Base-by-base conservation (phyloP, 2,113 vertebrate genomes). In the Forbesichthys agassizii region DNA sequence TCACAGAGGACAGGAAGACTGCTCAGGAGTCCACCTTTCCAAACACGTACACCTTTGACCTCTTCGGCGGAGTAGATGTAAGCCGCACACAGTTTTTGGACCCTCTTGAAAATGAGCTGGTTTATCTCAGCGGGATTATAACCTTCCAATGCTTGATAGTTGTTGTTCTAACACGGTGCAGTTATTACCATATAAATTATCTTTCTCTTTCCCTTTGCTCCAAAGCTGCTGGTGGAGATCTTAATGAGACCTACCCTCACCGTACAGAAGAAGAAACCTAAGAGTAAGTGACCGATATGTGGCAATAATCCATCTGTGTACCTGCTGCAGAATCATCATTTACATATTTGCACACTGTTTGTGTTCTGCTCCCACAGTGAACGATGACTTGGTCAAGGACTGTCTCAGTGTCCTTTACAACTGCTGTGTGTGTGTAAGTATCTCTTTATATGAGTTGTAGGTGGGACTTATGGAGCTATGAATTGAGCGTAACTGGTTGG, bases 61-160 rank as follows among this genome's bases (percentile, higher is more conserved):
- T 99, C 53, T 99, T 99, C 87, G 98, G 97, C 82, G 98, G 98
- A 88, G 96, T 99, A 0, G 94, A 99, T 90, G 98, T 99, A 91
- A 98, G 98, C 94, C 53, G 56, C 42, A 66, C 11, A 67, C 61
- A 20, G 9, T 3, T 27, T 27, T 27, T 27, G 27, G 27, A 27
- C 27, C 1, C 27, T 27, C 27, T 20, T 20, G 20, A 20, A 20
- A 20, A 20, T 2, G 2, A 27, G 27, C 1, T 27, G 27, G 27
- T 27, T 27, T 27, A 27, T 27, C 27, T 27, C 27, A 27, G 27
- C 1, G 27, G 27, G 27, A 27, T 27, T 27, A 27, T 27, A 27
- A 27, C 27, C 27, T 27, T 20, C 20, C 1, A 20, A 20, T 20
- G 20, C 20, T 20, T 20, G 20, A 20, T 20, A 20, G 20, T 20